Conservation (phyloP, 2,113 vertebrate species). For the Bathybates hornii region DNA sequence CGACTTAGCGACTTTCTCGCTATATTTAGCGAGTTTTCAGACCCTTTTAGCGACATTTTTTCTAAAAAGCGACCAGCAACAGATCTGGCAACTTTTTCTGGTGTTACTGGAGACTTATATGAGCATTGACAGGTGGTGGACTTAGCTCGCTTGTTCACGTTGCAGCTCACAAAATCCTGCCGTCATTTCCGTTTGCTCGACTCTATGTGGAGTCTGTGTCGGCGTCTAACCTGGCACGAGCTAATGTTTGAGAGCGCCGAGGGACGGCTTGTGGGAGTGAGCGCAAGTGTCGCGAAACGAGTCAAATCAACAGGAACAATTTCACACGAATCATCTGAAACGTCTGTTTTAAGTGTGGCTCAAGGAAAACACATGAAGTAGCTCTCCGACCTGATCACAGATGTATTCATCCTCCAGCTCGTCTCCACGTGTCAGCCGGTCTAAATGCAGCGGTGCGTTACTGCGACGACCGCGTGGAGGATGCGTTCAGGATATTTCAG, state of each 20-base stretch:
- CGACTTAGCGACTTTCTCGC: fast-evolving
- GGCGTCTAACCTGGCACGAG: neutral
- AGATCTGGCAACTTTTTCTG: neutral
- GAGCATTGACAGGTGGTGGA: neutral
- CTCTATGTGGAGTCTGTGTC: neutral
- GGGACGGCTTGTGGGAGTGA: neutral
- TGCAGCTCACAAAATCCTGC: neutral
- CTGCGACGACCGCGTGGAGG: neutral
- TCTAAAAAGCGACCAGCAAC: fast-evolving
- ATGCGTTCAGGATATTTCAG: neutral
- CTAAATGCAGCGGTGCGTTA: neutral
- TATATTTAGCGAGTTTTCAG: fast-evolving
- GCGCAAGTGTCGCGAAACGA: fast-evolving
- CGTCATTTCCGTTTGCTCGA: neutral
- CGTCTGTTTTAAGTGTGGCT: neutral
- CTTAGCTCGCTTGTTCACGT: neutral
- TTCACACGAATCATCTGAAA: neutral
- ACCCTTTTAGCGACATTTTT: fast-evolving
- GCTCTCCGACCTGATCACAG: neutral
- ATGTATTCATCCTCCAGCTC: neutral
- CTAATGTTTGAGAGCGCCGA: neutral
- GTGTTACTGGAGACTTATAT: fast-evolving
- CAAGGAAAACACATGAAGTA: neutral
- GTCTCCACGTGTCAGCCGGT: neutral
- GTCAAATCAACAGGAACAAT: neutral